Base-by-base conservation (phyloP, 1,140 invertebrate species). In the Drosophila teissieri region DNA sequence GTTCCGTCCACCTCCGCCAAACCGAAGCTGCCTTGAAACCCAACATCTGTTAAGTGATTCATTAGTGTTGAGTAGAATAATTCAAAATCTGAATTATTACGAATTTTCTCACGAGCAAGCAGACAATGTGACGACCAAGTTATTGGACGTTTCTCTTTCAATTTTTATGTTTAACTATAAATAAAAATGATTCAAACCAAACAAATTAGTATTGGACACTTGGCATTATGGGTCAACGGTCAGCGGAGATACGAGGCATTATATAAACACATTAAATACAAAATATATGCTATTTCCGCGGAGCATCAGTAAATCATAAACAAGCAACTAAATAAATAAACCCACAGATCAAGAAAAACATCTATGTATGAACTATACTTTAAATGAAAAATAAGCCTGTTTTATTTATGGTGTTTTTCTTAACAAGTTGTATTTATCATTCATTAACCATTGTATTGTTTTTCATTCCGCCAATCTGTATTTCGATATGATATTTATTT, bases 31-130 rank as follows among this genome's bases (percentile, higher is more conserved):
- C 45, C 57, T 49, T 74, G 67, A 58, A 54, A 78, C 49, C 62
- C 55, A 82, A 79, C 84, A 89, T 89, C 84, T 88, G 85, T 73
- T 80, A 70, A 89, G 82, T 88, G 84, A 88, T 55, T 88, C 84
- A 88, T 84, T 89, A 86, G 65, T 49, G 78, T 62, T 70, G 67
- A 49, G 51, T 70, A 40, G 64, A 57, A 70, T 70, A 70, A 56
- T 70, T 69, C 52, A 27, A 70, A 70, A 70, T 70, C 45, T 78
- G 68, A 85, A 73, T 42, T 73, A 64, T 80, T 73, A 65, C 52
- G 45, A 77, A 61, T 69, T 73, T 60, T 62, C 44, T 17, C 51
- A 51, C 60, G 49, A 62, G 39, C 40, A 14, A 65, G 76, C 77
- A 88, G 84, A 88, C 84, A 88, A 68, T 68, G 64, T 70, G 84